Conservation (phyloP, 1,140 invertebrate genomes). For the Holotrichia oblita region DNA sequence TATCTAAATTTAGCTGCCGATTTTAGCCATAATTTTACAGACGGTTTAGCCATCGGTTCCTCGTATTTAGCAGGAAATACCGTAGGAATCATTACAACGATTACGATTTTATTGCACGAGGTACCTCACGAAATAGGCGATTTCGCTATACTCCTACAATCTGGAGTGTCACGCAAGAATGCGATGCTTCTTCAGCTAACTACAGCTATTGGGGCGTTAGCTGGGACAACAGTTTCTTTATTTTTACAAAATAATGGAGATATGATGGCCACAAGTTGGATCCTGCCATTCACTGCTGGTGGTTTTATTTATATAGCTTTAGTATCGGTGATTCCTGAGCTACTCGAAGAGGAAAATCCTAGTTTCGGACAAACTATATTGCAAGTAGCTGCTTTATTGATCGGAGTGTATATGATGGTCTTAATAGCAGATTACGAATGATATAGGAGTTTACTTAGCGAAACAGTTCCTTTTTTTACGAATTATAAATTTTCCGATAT, state of each 20-base stretch:
- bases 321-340: slow-evolving; percentile 95
- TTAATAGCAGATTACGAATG: slow-evolving; percentile 88
- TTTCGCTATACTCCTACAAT: slow-evolving; percentile 96
- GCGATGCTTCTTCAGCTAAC: slow-evolving; percentile 91
- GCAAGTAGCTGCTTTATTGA: slow-evolving; percentile 84
- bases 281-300: slow-evolving; percentile 95
- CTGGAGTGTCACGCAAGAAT: slow-evolving; percentile 88
- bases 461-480: background rate
- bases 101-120: slow-evolving; percentile 95
- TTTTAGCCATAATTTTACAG: slow-evolving; percentile 96
- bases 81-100: slow-evolving; percentile 87
- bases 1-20: slow-evolving; percentile 95
- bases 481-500: background rate
- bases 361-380: slow-evolving; percentile 86
- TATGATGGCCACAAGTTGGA: slow-evolving; percentile 81
- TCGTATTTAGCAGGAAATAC: slow-evolving; percentile 91
- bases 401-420: slow-evolving; percentile 93
- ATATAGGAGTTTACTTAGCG: slow-evolving; percentile 47
- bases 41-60: slow-evolving; percentile 95
- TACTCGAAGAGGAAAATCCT: slow-evolving; percentile 79
- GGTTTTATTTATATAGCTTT: slow-evolving; percentile 99
- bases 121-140: slow-evolving; percentile 99
- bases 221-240: slow-evolving; percentile 89
- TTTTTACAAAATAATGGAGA: slow-evolving; percentile 78
- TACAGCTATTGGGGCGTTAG: slow-evolving; percentile 94